A percentile compares a stretch with the other conserved stretches of the same genome.
Conservation (phyloP, 2,113 vertebrate genomes). For the Corythoichthys haematopterus region DNA sequence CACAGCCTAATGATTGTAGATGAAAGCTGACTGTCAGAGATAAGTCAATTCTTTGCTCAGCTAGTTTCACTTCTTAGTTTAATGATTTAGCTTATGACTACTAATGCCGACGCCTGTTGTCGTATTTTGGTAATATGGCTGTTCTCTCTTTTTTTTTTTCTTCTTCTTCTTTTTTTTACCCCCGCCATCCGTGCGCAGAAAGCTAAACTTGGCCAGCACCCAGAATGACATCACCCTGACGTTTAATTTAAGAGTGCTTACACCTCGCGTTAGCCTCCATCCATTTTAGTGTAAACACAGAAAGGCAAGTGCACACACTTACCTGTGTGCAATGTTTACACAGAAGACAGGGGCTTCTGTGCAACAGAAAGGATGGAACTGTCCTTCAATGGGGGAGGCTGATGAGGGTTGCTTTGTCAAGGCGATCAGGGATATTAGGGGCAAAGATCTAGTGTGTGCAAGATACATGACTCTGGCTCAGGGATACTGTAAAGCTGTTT, state of each 20-base stretch:
- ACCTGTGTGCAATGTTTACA: conserved; percentile 45
- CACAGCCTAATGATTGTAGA: conserved; percentile 52
- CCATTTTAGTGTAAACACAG: conserved; percentile 50
- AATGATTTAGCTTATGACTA: conserved; percentile 58
- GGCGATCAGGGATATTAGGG: conserved; percentile 29
- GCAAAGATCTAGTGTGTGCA: conserved; percentile 36
- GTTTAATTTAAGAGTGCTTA: conserved; percentile 47
- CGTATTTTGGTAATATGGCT: conserved; percentile 46
- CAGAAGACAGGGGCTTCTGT: conserved; percentile 26
- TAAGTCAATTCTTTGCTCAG: conserved; percentile 66
- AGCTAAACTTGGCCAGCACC: conserved; percentile 45
- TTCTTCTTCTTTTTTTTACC: background rate
- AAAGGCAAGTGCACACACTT: conserved; percentile 38
- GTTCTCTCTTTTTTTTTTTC: conserved; percentile 14
- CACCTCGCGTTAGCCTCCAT: conserved; percentile 40
- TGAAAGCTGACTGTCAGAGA: conserved; percentile 58
- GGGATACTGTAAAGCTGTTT: conserved; percentile 56
- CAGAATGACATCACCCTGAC: conserved; percentile 51
- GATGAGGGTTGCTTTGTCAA: conserved; percentile 31
- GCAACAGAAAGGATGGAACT: conserved; percentile 9
- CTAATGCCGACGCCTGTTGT: conserved; percentile 41
- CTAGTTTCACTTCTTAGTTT: conserved; percentile 52
- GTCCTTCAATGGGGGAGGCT: background rate
- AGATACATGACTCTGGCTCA: conserved; percentile 27
- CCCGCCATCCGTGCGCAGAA: conserved; percentile 24